phyloP scores from a whole-genome alignment of 53 echinoderm and acorn worm genomes.

The Pentamera pediparva region DNA sequence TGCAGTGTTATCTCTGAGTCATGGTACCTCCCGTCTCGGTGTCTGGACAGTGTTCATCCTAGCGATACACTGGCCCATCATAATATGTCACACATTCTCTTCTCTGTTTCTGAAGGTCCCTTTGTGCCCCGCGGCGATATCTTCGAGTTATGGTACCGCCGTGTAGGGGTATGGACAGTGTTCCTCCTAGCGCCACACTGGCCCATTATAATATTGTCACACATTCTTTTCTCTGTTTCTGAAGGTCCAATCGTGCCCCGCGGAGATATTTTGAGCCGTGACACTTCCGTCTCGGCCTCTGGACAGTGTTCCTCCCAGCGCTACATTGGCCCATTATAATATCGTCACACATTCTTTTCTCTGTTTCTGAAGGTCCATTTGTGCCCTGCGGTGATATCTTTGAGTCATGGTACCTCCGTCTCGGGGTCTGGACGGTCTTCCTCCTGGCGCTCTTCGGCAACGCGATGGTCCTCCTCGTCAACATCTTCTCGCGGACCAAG shows the following conservation, averaged over 20 bases:
- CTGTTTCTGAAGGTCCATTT: conserved; percentile 92
- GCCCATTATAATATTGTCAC: no score
- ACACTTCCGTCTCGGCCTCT: conserved; percentile 79
- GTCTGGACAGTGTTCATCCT: conserved; percentile 83
- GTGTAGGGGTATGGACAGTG: conserved; percentile 79
- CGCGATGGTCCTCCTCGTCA: conserved; percentile 70
- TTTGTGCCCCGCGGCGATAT: conserved; percentile 76
- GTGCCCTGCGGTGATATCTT: conserved; percentile 77
- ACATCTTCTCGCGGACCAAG: conserved; percentile 69
- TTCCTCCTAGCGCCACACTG: conserved; percentile 71
- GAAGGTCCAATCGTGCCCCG: conserved; percentile 87
- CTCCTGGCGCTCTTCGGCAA: conserved; percentile 73
- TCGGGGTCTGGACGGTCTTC: conserved; percentile 90
- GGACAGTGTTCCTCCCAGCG: conserved; percentile 75
- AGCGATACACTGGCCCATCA: no score
- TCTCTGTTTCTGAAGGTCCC: no score
- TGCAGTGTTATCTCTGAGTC: conserved; percentile 79
- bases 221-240: no score
- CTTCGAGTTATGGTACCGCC: conserved; percentile 79
- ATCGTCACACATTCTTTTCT: no score
- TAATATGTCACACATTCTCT: no score
- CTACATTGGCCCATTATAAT: no score
- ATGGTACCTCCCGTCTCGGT: conserved; percentile 80
- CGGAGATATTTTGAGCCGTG: conserved; percentile 79
- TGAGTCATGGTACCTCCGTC: conserved; percentile 77